These are phyloP conservation scores for Pheosia tremula DNA, from an alignment of 2,888 invertebrate species.

Conservation along the genomic window DNA sequence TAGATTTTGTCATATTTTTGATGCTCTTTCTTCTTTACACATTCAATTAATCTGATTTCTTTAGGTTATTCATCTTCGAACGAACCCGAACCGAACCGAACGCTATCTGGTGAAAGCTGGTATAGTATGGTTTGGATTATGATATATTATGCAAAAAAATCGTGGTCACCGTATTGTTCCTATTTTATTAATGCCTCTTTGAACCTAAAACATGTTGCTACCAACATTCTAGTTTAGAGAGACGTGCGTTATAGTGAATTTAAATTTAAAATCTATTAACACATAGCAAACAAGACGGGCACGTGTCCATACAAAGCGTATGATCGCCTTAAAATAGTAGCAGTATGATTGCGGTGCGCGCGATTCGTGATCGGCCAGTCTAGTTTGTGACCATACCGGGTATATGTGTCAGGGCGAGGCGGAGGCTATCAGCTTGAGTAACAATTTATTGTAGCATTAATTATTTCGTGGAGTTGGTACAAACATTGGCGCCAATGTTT, in stretches of 20 bases:
- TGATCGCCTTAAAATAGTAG: slow-evolving; percentile 38
- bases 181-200: no score
- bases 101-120: no score
- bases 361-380: slow-evolving; percentile 38
- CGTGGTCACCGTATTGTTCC: no score
- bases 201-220: no score
- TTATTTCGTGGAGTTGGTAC: slow-evolving; percentile 25
- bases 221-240: no score
- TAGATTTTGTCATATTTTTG: no score
- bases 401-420: slow-evolving; percentile 67
- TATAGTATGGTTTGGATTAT: no score
- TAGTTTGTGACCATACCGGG: slow-evolving; percentile 51
- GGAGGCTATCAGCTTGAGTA: slow-evolving; percentile 49
- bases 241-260: neutral
- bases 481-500: slow-evolving; percentile 1
- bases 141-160: no score
- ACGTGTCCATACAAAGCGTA: slow-evolving; percentile 22
- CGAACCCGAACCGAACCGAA: no score
- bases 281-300: slow-evolving; percentile 18
- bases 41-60: no score
- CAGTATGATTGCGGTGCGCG: slow-evolving; percentile 27
- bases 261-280: slow-evolving; percentile 15
- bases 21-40: no score
- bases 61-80: no score
- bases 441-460: slow-evolving; percentile 24